Conservation (phyloP, 1,140 invertebrate genomes). For the Drosophila bifasciata region DNA sequence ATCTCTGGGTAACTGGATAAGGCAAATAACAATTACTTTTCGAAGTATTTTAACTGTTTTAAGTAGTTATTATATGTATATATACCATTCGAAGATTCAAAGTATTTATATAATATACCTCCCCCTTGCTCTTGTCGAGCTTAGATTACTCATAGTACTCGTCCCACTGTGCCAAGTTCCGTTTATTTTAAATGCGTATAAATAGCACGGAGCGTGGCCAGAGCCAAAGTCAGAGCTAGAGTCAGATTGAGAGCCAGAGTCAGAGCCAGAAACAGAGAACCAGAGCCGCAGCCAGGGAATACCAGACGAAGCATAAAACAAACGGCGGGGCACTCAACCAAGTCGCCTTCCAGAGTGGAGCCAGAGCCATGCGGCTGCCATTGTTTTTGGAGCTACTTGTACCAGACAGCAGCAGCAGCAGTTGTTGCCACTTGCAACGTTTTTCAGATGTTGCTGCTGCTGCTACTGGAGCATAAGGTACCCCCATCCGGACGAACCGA, state of each 20-base stretch:
- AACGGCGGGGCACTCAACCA: conserved; percentile 76
- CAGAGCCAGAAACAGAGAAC: conserved; percentile 23
- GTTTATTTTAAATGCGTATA: conserved; percentile 74
- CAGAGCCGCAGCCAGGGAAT: conserved; percentile 49
- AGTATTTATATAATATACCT: too few relatives aligned
- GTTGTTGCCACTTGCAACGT: conserved; percentile 62
- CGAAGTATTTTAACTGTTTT: not conserved
- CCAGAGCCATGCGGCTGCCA: conserved; percentile 28
- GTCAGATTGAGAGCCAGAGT: conserved; percentile 21
- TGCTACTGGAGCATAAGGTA: conserved; percentile 70
- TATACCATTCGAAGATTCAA: too few relatives aligned
- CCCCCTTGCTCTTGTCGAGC: not conserved
- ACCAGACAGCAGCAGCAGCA: conserved; percentile 36
- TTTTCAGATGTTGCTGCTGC: conserved; percentile 37
- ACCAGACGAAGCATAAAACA: conserved; percentile 76
- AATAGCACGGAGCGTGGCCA: conserved; percentile 53
- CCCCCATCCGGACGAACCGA: conserved; percentile 53
- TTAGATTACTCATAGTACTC: not conserved
- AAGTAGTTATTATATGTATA: too few relatives aligned
- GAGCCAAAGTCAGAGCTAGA: conserved; percentile 20
- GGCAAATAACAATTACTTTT: too few relatives aligned
- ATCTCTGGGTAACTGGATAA: not conserved
- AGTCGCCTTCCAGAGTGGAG: conserved; percentile 56
- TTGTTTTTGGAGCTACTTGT: conserved; percentile 56
- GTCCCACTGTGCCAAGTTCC: conserved; percentile 58